Evolutionary conservation across 2,888 invertebrate genomes (phyloP), one percentile per base, ranked within the genome.

Genomic region (Drosophila picticornis): DNA sequence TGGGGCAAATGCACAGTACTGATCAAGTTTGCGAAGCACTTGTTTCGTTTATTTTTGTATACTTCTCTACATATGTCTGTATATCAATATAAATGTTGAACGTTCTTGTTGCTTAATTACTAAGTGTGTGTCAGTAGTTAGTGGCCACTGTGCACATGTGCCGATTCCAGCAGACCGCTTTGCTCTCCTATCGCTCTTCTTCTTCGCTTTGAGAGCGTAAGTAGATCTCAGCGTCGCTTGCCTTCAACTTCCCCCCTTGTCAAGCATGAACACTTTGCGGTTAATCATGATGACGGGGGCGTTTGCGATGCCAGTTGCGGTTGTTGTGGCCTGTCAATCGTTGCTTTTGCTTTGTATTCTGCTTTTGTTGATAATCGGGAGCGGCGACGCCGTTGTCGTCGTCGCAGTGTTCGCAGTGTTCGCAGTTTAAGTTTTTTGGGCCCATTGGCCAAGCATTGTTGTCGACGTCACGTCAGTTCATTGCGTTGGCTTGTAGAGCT

Each of bases 401-500:
- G 65, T 22, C 19, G 34, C 4, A 13, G 61, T 13, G 43, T 29
- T 32, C 61, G 48, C 66, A 62, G 36, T 75, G 64, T 72, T 75
- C 75, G 64, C 72, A 72, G 69, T 80, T 72, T 64, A 52, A 71
- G 65, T 75, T 83, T 77, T 77, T 79, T 85, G 88, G 74, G 77
- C 80, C 77, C 71, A 70, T 61, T 77, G 74, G 58, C 46, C 57
- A 63, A 71, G 77, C 68, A 58, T 29, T 64, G 61, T 64, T 76
- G 72, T 69, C 82, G 82, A 77, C 82, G 84, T 76, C 81, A 74
- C 86, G 69, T 88, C 89, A 89, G 81, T 89, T 84, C 81, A 77
- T 77, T 83, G 83, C 84, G 88, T 86, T 77, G 85, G 75, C 79
- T 84, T 86, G 88, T 74, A 68, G 63, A 81, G 90, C 88, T 90